Conservation (phyloP, 2,888 invertebrate species). For the Hemistola chrysoprasaria region DNA sequence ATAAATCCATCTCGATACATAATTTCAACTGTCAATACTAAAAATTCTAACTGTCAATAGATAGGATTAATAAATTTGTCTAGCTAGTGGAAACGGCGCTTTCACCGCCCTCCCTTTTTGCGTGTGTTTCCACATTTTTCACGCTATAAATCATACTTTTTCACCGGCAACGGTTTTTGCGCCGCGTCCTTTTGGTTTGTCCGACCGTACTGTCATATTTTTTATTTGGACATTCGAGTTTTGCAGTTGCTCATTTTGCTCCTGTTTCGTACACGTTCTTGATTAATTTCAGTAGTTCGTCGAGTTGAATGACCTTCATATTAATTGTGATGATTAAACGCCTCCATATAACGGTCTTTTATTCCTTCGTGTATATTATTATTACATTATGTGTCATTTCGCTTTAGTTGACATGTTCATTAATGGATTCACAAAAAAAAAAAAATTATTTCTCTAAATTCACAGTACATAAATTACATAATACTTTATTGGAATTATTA, state of each 20-base stretch:
- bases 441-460: too few relatives aligned
- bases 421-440: too few relatives aligned
- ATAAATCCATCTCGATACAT: conserved; percentile 21
- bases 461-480: too few relatives aligned
- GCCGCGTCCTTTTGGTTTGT: conserved; percentile 74
- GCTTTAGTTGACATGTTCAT: too few relatives aligned
- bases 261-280: conserved; percentile 70
- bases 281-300: conserved; percentile 60
- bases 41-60: conserved; percentile 53
- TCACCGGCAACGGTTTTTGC: conserved; percentile 79
- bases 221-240: conserved; percentile 73
- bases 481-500: not conserved
- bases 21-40: conserved; percentile 45
- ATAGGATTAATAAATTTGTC: conserved; percentile 80
- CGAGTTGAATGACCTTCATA: conserved; percentile 47
- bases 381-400: too few relatives aligned
- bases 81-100: conserved; percentile 75
- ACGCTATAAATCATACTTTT: conserved; percentile 82
- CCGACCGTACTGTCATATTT: conserved; percentile 77
- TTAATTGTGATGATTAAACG: conserved; percentile 25
- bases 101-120: conserved; percentile 74
- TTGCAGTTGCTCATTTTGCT: conserved; percentile 66
- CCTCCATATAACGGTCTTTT: not conserved
- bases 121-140: conserved; percentile 82
- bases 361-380: too few relatives aligned